Conservation (phyloP, 1,140 invertebrate species). For the Drosophila insularis region DNA sequence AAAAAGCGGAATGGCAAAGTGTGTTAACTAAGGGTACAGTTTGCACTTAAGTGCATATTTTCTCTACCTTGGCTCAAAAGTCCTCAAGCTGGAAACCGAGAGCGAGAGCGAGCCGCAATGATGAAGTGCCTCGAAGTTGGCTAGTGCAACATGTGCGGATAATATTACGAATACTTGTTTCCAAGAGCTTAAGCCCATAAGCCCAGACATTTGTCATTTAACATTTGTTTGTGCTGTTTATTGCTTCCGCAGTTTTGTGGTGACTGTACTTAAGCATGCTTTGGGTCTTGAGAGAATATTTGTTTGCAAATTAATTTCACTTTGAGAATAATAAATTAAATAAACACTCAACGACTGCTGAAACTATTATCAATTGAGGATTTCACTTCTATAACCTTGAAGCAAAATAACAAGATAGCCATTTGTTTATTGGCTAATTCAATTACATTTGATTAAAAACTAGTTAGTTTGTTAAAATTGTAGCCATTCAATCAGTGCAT, state of each 20-base stretch:
- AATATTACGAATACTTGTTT: constrained; percentile 6
- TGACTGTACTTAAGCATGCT: background rate
- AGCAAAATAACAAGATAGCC: too few relatives aligned
- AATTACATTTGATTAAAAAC: too few relatives aligned
- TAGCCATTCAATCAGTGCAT: too few relatives aligned
- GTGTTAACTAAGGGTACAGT: constrained; percentile 12
- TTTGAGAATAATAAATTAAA: background rate
- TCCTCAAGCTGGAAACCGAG: constrained; percentile 4
- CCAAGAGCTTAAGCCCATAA: background rate
- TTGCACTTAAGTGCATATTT: constrained; percentile 10
- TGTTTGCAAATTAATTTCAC: background rate
- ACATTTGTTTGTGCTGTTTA: background rate
- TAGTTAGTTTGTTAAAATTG: too few relatives aligned
- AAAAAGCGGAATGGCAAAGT: background rate
- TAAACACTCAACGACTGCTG: background rate
- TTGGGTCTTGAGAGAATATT: background rate
- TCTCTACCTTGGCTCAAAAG: constrained; percentile 9
- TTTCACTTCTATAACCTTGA: background rate
- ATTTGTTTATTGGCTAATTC: too few relatives aligned
- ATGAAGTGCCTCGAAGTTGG: constrained; percentile 5
- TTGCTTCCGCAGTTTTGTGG: constrained; percentile 5
- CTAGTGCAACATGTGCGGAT: constrained; percentile 4
- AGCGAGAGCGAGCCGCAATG: background rate
- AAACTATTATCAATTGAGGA: background rate
- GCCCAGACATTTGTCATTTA: background rate